These are phyloP conservation scores for Brachionus plicatilis DNA, from an alignment of 1,140 invertebrate species.

Conservation along the genomic window DNA sequence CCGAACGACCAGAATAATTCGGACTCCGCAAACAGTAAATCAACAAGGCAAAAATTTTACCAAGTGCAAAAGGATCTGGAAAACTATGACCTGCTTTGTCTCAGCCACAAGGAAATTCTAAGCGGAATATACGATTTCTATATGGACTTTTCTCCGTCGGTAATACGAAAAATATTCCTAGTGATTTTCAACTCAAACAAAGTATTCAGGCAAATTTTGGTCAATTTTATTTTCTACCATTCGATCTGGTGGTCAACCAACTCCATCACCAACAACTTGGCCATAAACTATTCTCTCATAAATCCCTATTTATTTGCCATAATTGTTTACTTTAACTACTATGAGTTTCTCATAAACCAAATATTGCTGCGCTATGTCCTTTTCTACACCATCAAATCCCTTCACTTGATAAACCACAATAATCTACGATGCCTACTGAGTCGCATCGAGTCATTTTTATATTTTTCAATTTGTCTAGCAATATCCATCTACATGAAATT, in stretches of 20 bases:
- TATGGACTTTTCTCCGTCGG: conserved; percentile 5
- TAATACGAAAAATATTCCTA: neutral
- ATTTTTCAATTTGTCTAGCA: neutral
- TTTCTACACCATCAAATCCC: neutral
- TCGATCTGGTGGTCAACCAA: conserved; percentile 17
- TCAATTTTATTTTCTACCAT: conserved; percentile 15
- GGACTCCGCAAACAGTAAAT: neutral
- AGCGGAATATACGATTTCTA: conserved; percentile 12
- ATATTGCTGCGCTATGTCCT: neutral
- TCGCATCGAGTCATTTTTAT: neutral
- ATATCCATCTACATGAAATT: conserved; percentile 1
- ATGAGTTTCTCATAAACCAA: conserved; percentile 1
- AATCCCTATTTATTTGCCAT: neutral
- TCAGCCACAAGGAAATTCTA: neutral
- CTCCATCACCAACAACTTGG: conserved; percentile 4
- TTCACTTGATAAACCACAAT: neutral
- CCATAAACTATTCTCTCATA: conserved; percentile 6
- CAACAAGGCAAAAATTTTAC: conserved; percentile 7
- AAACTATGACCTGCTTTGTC: neutral
- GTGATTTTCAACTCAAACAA: neutral
- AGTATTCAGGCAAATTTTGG: neutral
- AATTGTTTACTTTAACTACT: conserved; percentile 14
- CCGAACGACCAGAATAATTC: neutral
- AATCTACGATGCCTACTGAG: neutral
- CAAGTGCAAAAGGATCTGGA: neutral